Evolutionary conservation across 1,140 invertebrate species (phyloP).

Genomic region (Solen grandis): DNA sequence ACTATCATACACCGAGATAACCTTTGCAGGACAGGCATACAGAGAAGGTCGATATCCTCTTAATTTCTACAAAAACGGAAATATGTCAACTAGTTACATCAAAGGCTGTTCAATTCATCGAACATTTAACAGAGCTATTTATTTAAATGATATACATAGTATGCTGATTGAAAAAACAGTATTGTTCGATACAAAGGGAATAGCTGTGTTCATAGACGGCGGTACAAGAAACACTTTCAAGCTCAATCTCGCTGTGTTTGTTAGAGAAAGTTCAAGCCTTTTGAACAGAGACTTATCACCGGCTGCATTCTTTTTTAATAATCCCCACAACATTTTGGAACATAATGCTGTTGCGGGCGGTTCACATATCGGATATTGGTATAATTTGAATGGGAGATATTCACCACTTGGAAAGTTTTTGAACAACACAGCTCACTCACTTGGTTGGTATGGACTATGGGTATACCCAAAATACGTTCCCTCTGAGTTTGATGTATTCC

Average conservation of each 20-base stretch:
- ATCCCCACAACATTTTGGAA: constrained; percentile 79
- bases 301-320: constrained; percentile 77
- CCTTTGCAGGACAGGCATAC: constrained; percentile 78
- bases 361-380: constrained; percentile 80
- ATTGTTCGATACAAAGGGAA: constrained; percentile 76
- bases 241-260: constrained; percentile 78
- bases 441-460: constrained; percentile 80
- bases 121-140: constrained; percentile 79
- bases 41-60: constrained; percentile 79
- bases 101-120: constrained; percentile 75
- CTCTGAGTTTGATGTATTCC: constrained; percentile 51
- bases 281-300: constrained; percentile 80
- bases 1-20: constrained; percentile 71
- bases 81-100: constrained; percentile 75
- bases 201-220: constrained; percentile 79
- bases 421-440: constrained; percentile 78
- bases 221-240: constrained; percentile 78
- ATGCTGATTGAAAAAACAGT: constrained; percentile 73
- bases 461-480: constrained; percentile 75
- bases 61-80: constrained; percentile 78
- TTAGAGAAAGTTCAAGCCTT: constrained; percentile 75
- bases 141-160: constrained; percentile 77
- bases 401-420: constrained; percentile 68
- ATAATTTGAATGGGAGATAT: constrained; percentile 72
- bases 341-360: constrained; percentile 78